Conservation (phyloP, 1,140 invertebrate species). For the Steinernema feltiae region DNA sequence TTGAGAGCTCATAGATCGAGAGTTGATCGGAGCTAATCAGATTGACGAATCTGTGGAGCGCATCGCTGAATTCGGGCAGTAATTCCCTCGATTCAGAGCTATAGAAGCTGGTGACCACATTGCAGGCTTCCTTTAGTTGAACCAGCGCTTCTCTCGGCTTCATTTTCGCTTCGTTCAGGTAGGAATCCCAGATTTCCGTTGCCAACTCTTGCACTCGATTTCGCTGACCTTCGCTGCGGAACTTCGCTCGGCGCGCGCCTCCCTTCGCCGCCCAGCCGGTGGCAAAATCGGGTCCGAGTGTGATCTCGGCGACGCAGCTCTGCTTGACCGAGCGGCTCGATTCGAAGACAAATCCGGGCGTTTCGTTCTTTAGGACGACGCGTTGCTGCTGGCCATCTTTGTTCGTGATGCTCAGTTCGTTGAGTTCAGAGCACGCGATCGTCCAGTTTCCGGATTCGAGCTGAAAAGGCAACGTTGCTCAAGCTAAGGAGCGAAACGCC, state of each 20-base stretch:
- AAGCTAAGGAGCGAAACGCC: too few species aligned
- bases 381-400: conserved; percentile 85
- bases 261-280: conserved; percentile 70
- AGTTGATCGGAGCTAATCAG: conserved; percentile 82
- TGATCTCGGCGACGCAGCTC: conserved; percentile 91
- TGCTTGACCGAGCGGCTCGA: conserved; percentile 92
- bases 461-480: too few species aligned
- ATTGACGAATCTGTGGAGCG: conserved; percentile 72
- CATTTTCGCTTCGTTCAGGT: conserved; percentile 79
- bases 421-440: conserved; percentile 72
- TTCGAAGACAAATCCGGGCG: conserved; percentile 96
- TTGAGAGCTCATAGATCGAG: conserved; percentile 91
- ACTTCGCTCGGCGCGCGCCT: conserved; percentile 69
- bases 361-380: conserved; percentile 83
- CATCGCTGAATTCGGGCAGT: conserved; percentile 66
- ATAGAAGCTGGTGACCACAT: conserved; percentile 61
- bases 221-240: conserved; percentile 73
- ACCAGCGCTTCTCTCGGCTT: conserved; percentile 80
- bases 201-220: conserved; percentile 65
- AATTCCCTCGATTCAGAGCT: not conserved
- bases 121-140: conserved; percentile 74
- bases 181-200: conserved; percentile 75
- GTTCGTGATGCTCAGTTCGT: conserved; percentile 80
- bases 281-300: conserved; percentile 72
- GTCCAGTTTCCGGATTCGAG: conserved; percentile 64